phyloP scores from a whole-genome alignment of 1,140 invertebrate species.

The Psix sp. region DNA sequence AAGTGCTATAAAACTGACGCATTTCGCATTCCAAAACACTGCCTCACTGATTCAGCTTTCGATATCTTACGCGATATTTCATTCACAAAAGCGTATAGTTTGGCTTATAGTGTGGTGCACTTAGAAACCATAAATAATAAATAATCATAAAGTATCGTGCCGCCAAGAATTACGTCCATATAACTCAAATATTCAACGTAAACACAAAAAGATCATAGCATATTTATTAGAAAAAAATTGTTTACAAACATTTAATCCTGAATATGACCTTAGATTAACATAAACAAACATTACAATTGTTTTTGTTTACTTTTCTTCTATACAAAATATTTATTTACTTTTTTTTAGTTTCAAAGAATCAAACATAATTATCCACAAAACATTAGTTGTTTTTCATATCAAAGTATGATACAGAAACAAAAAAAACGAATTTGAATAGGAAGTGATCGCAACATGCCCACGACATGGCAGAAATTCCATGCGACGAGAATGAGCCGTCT shows the following conservation, averaged over 20 bases:
- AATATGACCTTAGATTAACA: no score
- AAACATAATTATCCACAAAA: no score
- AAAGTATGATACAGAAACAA: no score
- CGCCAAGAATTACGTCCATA: slow-evolving; percentile 11
- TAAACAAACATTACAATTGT: no score
- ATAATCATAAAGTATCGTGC: slow-evolving; percentile 6
- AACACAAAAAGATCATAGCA: slow-evolving; percentile 10
- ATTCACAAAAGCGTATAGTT: slow-evolving; percentile 31
- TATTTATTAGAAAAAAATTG: no score
- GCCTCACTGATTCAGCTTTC: no score
- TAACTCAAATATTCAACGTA: slow-evolving; percentile 3
- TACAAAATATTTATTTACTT: slow-evolving; percentile 1
- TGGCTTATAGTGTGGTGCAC: slow-evolving; percentile 29
- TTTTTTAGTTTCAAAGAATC: no score
- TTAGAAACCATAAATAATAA: slow-evolving; percentile 34
- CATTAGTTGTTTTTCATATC: no score
- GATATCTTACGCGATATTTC: slow-evolving; percentile 24
- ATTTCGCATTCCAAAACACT: no score
- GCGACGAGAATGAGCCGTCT: slow-evolving; percentile 26
- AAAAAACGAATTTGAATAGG: no score
- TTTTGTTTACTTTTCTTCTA: not conserved
- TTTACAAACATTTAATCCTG: slow-evolving; percentile 2
- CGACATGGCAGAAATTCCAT: slow-evolving; percentile 37
- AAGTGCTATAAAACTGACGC: no score
- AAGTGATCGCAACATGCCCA: slow-evolving; percentile 37